Conservation (phyloP, 2,113 vertebrate genomes). For the Rissa tridactyla region DNA sequence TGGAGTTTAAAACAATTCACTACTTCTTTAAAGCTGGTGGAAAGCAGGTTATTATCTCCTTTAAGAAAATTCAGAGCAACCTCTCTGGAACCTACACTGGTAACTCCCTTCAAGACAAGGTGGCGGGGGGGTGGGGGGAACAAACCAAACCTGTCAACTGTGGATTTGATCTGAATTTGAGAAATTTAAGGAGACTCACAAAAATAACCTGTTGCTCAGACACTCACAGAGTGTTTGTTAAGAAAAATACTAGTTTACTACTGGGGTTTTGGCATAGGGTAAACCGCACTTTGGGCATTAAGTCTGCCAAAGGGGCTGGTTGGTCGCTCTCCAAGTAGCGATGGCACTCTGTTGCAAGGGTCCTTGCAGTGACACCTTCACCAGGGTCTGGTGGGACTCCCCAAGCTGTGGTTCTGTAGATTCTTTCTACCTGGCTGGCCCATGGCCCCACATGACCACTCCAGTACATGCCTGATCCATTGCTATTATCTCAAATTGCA, state of each 20-base stretch:
- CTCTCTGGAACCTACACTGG: background rate
- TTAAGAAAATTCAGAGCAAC: background rate
- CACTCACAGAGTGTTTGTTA: background rate
- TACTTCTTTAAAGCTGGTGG: background rate
- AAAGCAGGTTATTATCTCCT: background rate
- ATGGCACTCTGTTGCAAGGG: background rate
- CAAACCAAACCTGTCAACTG: background rate
- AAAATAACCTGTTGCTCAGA: background rate
- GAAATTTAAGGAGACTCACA: background rate
- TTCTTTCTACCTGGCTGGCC: background rate
- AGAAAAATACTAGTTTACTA: background rate
- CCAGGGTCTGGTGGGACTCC: background rate
- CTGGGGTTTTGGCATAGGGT: background rate
- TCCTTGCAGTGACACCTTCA: background rate
- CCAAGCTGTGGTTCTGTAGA: background rate
- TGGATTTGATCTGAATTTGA: background rate
- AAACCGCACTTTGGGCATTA: background rate
- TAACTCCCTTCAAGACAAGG: background rate
- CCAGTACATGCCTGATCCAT: background rate
- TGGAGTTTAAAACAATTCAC: background rate
- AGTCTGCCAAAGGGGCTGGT: background rate
- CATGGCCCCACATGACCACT: too few relatives aligned
- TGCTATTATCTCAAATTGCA: background rate
- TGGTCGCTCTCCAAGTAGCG: fast-evolving
- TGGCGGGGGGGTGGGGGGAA: fast-evolving